Evolutionary conservation across 1,140 invertebrate genomes (phyloP).

Genomic region (Polyergus mexicanus): DNA sequence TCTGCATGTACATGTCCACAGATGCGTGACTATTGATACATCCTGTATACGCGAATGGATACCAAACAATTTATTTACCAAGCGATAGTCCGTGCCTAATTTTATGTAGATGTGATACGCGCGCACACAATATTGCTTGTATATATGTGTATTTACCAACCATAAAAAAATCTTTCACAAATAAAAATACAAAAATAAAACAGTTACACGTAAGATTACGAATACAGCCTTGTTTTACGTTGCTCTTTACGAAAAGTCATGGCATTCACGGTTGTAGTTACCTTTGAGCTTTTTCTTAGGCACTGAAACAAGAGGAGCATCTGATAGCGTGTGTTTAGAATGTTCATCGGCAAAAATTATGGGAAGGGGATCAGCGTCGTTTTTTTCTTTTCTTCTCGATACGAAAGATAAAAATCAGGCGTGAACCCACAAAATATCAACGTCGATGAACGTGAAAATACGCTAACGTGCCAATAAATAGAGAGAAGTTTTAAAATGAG

Average conservation of each 20-base stretch:
- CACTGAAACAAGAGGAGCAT: constrained; percentile 90
- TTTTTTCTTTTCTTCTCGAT: constrained; percentile 37
- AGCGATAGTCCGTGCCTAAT: constrained; percentile 19
- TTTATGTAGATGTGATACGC: constrained; percentile 68
- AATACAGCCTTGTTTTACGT: constrained; percentile 71
- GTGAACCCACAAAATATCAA: constrained; percentile 34
- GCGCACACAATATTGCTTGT: constrained; percentile 47
- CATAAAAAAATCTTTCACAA: constrained; percentile 68
- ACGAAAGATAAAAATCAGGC: constrained; percentile 14
- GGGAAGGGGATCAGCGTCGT: constrained; percentile 45
- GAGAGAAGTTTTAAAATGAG: constrained; percentile 49
- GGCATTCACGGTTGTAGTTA: constrained; percentile 84
- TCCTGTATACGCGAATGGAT: neutral
- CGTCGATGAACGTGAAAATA: constrained; percentile 62
- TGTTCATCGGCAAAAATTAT: constrained; percentile 83
- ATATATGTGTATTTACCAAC: constrained; percentile 52
- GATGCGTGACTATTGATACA: constrained; percentile 34
- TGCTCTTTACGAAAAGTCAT: constrained; percentile 66
- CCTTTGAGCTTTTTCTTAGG: constrained; percentile 92
- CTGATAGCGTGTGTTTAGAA: constrained; percentile 87
- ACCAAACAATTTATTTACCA: constrained; percentile 24
- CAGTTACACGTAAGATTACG: constrained; percentile 72
- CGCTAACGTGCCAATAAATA: constrained; percentile 64
- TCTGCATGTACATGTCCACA: neutral
- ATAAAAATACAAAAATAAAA: constrained; percentile 76